Base-by-base conservation (phyloP, 2,888 invertebrate species). In the Creontiades dilutus region DNA sequence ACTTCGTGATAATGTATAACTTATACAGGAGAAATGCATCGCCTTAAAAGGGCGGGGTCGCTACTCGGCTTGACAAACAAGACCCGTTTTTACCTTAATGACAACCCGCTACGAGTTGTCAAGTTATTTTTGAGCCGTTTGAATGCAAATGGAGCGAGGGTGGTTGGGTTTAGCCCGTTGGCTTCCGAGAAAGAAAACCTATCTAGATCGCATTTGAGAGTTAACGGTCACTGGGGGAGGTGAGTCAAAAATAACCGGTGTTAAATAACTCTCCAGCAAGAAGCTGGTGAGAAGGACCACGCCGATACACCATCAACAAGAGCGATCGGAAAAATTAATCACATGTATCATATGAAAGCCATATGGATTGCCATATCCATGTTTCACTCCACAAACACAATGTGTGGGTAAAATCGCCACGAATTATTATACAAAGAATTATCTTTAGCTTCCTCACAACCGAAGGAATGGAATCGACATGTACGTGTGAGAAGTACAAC, bases 1-100 rank as follows among this genome's bases (percentile, higher is more conserved):
- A 27, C 61, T 61, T 61, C 37, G 57, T 61, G 85, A 61, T 82
- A 82, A 82, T 82, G 85, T 85, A 85, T 85, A 85, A 85, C 57
- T 61, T 85, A 85, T 85, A 85, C 57, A 61, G 48, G 85, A 85
- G 85, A 85, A 85, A 85, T 85, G 85, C 85, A 61, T 85, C 85
- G 85, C 57, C 85, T 61, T 85, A 85, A 37, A 85, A 47, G 82
- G 85, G 37, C 61, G 76, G 9, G 46, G 27, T 28, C 37, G 86
- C 76, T 76, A 86, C 86, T 47, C 86, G 86, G 76, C 86, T 86
- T 86, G 86, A 86, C 86, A 86, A 86, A 86, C 86, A 86, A 76
- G 86, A 86, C 76, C 86, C 76, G 76, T 86, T 76, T 76, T 68
- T 68, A 68, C 52, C 47, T 76, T 86, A 86, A 86, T 86, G 86